phyloP scores from a whole-genome alignment of 2,888 invertebrate genomes.

The Ormyrus nitidulus region DNA sequence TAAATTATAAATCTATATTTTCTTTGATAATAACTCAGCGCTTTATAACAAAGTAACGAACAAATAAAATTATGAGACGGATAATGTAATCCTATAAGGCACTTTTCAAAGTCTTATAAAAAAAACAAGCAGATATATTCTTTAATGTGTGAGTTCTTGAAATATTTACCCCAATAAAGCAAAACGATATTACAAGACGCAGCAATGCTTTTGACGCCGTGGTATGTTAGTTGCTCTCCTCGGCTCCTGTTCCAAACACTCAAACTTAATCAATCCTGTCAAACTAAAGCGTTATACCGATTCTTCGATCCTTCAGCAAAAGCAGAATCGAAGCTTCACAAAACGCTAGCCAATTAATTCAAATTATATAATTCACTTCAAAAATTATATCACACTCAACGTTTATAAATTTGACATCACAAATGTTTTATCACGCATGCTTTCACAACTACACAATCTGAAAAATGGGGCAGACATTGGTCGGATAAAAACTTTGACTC shows the following conservation, averaged over 20 bases:
- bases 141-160: constrained; percentile 42
- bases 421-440: constrained; percentile 42
- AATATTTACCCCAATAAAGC: constrained; percentile 75
- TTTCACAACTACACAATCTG: constrained; percentile 33
- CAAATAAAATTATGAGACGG: constrained; percentile 22
- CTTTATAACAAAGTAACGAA: background rate
- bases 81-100: constrained; percentile 25
- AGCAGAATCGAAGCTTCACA: constrained; percentile 21
- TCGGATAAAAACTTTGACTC: constrained; percentile 29
- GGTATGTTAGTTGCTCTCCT: constrained; percentile 74
- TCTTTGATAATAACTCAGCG: constrained; percentile 16
- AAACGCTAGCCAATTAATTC: constrained; percentile 24
- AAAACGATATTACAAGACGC: constrained; percentile 74
- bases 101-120: constrained; percentile 15
- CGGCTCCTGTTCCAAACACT: constrained; percentile 74
- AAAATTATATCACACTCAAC: constrained; percentile 34
- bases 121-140: constrained; percentile 22
- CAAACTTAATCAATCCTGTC: constrained; percentile 65
- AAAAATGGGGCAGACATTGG: background rate
- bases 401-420: constrained; percentile 25
- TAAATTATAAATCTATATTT: constrained; percentile 32
- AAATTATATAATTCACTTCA: constrained; percentile 34
- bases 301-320: constrained; percentile 22
- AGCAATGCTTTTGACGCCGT: constrained; percentile 73
- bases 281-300: constrained; percentile 42